Evolutionary conservation across 2,888 invertebrate species (phyloP).

Genomic region (Brachypterus glaber): DNA sequence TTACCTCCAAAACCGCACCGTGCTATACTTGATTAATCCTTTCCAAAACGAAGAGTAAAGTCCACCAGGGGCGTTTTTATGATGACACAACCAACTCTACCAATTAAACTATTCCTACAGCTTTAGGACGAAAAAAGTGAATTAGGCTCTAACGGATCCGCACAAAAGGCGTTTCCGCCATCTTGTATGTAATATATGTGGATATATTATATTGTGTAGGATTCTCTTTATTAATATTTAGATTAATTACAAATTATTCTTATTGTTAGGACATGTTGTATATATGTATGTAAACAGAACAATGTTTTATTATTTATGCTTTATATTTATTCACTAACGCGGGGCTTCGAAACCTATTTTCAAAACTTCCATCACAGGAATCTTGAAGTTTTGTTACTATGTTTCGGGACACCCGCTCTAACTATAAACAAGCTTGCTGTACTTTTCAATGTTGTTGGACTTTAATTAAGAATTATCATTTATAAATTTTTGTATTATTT

Average conservation of each 20-base stretch:
- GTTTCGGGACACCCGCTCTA: too few relatives aligned
- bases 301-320: slow-evolving; percentile 28
- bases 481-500: slow-evolving; percentile 32
- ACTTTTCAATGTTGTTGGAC: slow-evolving; percentile 32
- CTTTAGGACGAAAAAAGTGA: slow-evolving; percentile 18
- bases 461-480: slow-evolving; percentile 30
- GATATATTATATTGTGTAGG: slow-evolving; percentile 42
- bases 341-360: too few relatives aligned
- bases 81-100: too few relatives aligned
- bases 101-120: slow-evolving; percentile 21
- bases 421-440: slow-evolving; percentile 29
- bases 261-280: slow-evolving; percentile 29
- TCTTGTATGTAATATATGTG: slow-evolving; percentile 42
- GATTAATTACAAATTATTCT: slow-evolving; percentile 25
- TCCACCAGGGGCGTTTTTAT: too few relatives aligned
- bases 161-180: too few relatives aligned
- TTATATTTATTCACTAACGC: slow-evolving; percentile 28
- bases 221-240: slow-evolving; percentile 32
- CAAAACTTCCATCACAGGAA: too few relatives aligned
- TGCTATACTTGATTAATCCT: too few relatives aligned
- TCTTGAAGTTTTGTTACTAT: too few relatives aligned
- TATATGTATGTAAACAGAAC: slow-evolving; percentile 31
- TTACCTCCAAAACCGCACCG: too few relatives aligned
- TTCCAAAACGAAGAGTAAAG: too few relatives aligned
- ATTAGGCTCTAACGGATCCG: slow-evolving; percentile 38